These are phyloP conservation scores for Chamaetylas fuelleborni DNA, from an alignment of 2,113 vertebrate species.

Conservation along the genomic window DNA sequence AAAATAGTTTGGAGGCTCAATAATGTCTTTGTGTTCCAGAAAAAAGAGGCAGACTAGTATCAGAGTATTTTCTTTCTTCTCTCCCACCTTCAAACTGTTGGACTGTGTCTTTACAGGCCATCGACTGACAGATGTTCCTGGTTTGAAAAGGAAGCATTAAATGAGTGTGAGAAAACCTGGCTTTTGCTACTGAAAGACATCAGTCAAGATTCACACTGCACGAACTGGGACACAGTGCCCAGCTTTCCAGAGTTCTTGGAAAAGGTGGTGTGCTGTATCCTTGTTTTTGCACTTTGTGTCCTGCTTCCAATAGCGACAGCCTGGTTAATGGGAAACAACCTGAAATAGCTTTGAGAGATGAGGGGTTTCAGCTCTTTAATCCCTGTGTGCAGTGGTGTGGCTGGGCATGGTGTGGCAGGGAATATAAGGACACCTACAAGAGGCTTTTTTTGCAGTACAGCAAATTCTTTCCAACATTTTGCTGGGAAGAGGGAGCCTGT, in stretches of 20 bases:
- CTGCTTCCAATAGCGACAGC: not conserved
- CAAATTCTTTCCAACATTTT: not conserved
- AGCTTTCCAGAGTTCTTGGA: constrained; percentile 64
- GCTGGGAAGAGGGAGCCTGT: not conserved
- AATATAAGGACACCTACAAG: not conserved
- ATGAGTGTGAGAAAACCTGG: constrained; percentile 74
- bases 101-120: not conserved
- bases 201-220: constrained; percentile 1
- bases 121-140: constrained; percentile 6
- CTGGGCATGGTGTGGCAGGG: not conserved
- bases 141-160: constrained; percentile 68
- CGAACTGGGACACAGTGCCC: constrained; percentile 60
- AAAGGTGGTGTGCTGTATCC: not conserved
- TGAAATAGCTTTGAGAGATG: not conserved
- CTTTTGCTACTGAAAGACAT: constrained; percentile 58
- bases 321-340: not conserved
- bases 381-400: not conserved
- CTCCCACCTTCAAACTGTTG: not conserved
- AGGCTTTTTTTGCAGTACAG: not conserved
- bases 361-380: not conserved
- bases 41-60: not conserved
- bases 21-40: not conserved
- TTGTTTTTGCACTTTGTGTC: not conserved
- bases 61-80: not conserved
- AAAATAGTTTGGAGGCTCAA: not conserved